phyloP scores from a whole-genome alignment of 1,140 invertebrate genomes.

The Bombus difficillimus region DNA sequence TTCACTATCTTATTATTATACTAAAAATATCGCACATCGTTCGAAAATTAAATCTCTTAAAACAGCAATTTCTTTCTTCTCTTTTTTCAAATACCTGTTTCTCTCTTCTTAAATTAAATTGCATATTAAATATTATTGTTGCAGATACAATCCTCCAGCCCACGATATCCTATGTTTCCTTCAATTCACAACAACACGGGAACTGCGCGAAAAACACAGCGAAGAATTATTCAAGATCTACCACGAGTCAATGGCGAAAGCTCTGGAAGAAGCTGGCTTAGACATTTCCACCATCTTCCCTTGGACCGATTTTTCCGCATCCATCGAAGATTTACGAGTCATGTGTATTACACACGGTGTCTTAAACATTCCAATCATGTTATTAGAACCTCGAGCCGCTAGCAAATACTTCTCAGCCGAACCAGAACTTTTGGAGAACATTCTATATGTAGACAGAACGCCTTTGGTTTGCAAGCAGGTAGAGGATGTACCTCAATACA shows the following conservation, averaged over 20 bases:
- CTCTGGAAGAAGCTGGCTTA: constrained; percentile 55
- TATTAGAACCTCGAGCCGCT: constrained; percentile 62
- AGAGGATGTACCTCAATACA: constrained; percentile 54
- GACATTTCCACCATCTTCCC: constrained; percentile 60
- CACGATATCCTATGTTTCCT: constrained; percentile 82
- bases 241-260: constrained; percentile 55
- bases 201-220: constrained; percentile 60
- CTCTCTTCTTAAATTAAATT: not conserved
- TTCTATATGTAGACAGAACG: constrained; percentile 70
- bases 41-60: too few species aligned
- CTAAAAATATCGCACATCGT: too few species aligned
- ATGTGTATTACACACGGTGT: constrained; percentile 68
- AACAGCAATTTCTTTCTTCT: too few species aligned
- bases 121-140: not conserved
- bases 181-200: constrained; percentile 70
- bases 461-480: constrained; percentile 66
- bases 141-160: constrained; percentile 83
- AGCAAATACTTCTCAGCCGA: constrained; percentile 68
- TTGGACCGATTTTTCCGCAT: constrained; percentile 65
- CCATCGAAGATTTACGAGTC: constrained; percentile 63
- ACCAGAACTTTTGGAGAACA: constrained; percentile 56
- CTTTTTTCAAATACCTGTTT: too few species aligned
- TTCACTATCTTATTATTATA: too few species aligned
- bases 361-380: constrained; percentile 71
- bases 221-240: constrained; percentile 68